These are phyloP conservation scores for Drosophila equinoxialis DNA, from an alignment of 1,140 invertebrate genomes.

Conservation along the genomic window DNA sequence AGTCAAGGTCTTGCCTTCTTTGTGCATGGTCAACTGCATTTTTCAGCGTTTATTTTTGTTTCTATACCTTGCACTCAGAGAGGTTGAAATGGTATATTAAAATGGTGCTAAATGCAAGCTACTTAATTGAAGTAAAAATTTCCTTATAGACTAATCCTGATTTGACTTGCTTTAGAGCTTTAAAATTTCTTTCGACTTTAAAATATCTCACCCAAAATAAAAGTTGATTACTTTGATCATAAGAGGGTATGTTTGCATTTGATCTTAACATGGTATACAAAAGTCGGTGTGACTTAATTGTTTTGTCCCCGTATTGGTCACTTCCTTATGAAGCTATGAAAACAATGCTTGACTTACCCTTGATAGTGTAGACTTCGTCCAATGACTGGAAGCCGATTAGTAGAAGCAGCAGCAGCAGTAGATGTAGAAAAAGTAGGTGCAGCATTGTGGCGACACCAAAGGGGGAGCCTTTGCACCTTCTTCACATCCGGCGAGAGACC, in stretches of 20 bases:
- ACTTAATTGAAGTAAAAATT: too few relatives aligned
- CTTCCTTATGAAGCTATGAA: conserved; percentile 21
- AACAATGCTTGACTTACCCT: conserved; percentile 28
- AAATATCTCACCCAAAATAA: too few relatives aligned
- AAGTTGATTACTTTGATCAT: too few relatives aligned
- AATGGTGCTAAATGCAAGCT: too few relatives aligned
- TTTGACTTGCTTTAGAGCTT: too few relatives aligned
- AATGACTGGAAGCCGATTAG: conserved; percentile 9
- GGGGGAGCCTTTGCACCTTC: conserved; percentile 66
- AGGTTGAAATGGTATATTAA: too few relatives aligned
- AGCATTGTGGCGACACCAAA: conserved; percentile 42
- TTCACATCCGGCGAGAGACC: conserved; percentile 77
- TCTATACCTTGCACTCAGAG: too few relatives aligned
- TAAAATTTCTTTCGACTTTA: too few relatives aligned
- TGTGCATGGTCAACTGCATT: conserved; percentile 29
- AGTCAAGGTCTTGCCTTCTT: conserved; percentile 4
- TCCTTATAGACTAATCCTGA: too few relatives aligned
- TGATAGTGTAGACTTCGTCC: conserved; percentile 11
- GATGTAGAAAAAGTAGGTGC: neutral
- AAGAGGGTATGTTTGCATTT: too few relatives aligned
- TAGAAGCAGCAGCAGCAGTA: conserved; percentile 1
- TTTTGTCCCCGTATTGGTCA: neutral
- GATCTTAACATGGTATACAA: too few relatives aligned
- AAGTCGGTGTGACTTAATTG: too few relatives aligned
- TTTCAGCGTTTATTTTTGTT: conserved; percentile 13